Evolutionary conservation across 2,888 invertebrate genomes (phyloP), one percentile per base, ranked within the genome.

Genomic region (Poecilobothrus nobilitatus): DNA sequence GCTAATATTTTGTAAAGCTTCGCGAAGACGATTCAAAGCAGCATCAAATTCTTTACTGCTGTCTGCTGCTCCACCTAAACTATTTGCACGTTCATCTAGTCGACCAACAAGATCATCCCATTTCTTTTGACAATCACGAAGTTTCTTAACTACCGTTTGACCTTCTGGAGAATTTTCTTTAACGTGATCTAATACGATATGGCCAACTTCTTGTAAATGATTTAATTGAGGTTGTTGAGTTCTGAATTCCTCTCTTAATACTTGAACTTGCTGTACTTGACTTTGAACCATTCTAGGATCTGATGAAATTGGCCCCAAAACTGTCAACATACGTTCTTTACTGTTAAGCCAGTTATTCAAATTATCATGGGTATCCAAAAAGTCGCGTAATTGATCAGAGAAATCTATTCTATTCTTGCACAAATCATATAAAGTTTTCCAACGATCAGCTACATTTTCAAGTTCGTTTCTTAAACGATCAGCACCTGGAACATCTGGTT

Each of bases 271-370:
- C 78, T 96, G 95, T 21, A 96, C 92, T 85, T 97, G 97, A 61
- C 94, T 95, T 78, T 94, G 92, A 3, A 97, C 94, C 91, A 97
- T 93, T 68, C 95, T 86, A 0, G 96, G 94, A 81, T 98, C 97
- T 0, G 95, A 93, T 0, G 96, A 95, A 76, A 98, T 95, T 0
- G 97, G 97, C 21, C 97, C 97, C 0, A 98, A 84, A 0, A 96
- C 97, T 0, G 92, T 89, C 82, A 98, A 85, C 96, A 98, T 97
- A 75, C 94, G 90, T 76, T 97, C 96, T 82, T 98, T 98, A 73
- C 94, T 91, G 37, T 87, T 86, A 65, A 97, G 84, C 97, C 97
- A 98, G 69, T 89, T 89, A 9, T 89, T 86, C 69, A 97, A 84
- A 73, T 89, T 91, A 77, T 91, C 91, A 78, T 94, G 90, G 0